Evolutionary conservation across 2,888 invertebrate genomes (phyloP), one percentile per base, ranked within the genome.

Genomic region (Nomada flava): DNA sequence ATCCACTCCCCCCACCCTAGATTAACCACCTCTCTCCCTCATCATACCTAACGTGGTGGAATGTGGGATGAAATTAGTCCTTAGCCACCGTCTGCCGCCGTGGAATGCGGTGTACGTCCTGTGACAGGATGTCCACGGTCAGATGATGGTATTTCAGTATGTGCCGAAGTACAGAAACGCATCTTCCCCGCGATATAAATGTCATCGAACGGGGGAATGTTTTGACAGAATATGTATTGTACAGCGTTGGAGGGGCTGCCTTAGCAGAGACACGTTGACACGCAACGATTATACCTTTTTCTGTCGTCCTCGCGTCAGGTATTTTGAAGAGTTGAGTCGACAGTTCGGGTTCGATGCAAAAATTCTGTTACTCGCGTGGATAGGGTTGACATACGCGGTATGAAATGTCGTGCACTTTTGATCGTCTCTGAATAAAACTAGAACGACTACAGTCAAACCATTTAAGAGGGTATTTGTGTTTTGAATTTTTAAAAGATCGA

Each of bases 1-100:
- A 53, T 60, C 55, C 63, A 55, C 59, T 62, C 42, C 26, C 26
- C 26, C 13, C 4, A 13, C 26, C 18, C 26, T 50, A 50, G 47
- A 47, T 47, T 47, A 47, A 26, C 20, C 20, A 20, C 50, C 55
- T 36, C 67, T 59, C 62, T 60, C 63, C 55, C 50, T 67, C 72
- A 63, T 80, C 80, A 69, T 83, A 83, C 69, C 84, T 81, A 84
- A 86, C 84, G 82, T 74, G 75, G 76, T 79, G 87, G 87, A 88
- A 87, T 87, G 87, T 59, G 76, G 85, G 81, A 71, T 86, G 88
- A 88, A 88, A 88, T 88, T 88, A 88, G 87, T 86, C 87, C 88
- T 88, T 87, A 88, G 76, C 70, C 83, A 76, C 69, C 69, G 83
- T 78, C 85, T 83, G 86, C 86, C 78, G 71, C 81, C 65, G 47